These are phyloP conservation scores for Anas platyrhynchos DNA, from an alignment of 2,113 vertebrate genomes.

Conservation along the genomic window DNA sequence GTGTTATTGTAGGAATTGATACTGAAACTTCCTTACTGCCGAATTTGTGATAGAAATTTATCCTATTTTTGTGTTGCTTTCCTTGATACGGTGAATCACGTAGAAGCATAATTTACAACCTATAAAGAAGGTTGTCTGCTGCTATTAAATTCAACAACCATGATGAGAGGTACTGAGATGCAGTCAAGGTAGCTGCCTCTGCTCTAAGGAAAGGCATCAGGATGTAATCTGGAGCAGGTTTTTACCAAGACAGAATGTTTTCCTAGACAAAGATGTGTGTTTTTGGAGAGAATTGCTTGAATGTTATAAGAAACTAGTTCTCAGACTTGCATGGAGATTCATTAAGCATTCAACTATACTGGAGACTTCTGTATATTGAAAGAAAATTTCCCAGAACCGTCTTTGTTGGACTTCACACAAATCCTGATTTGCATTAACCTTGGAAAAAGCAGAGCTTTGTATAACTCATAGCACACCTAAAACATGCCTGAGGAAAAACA, in stretches of 20 bases:
- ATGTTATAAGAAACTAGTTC: background rate
- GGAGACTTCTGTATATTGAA: background rate
- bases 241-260: background rate
- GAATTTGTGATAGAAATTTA: background rate
- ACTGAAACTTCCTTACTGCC: background rate
- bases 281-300: background rate
- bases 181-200: background rate
- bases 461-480: background rate
- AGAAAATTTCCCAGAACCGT: background rate
- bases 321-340: background rate
- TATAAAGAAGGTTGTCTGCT: background rate
- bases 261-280: background rate
- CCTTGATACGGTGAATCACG: background rate
- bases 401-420: background rate
- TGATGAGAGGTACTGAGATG: background rate
- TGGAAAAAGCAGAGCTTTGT: background rate
- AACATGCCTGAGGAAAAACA: background rate
- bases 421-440: background rate
- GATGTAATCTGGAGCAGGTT: background rate
- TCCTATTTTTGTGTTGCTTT: background rate
- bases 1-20: background rate
- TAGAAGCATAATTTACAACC: background rate
- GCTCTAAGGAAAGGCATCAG: background rate
- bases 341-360: background rate
- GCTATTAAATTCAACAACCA: background rate